Conservation (phyloP, 2,888 invertebrate species). For the Heteromurus nitidus region DNA sequence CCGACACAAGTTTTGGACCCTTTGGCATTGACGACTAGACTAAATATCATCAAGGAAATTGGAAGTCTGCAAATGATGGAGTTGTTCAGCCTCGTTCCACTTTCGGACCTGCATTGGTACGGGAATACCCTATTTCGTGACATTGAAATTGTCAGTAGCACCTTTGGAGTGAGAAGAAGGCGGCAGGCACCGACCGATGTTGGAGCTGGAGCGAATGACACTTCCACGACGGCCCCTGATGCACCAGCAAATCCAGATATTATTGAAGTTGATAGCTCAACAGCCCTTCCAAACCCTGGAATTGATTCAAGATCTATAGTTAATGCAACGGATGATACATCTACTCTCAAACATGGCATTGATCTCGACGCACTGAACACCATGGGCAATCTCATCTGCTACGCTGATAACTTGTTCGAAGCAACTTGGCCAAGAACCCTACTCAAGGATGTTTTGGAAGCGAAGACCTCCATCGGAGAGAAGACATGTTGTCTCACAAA, state of each 20-base stretch:
- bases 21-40: constrained; percentile 39
- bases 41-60: constrained; percentile 69
- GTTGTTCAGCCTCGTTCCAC: constrained; percentile 61
- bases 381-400: constrained; percentile 70
- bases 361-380: constrained; percentile 56
- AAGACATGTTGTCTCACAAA: constrained; percentile 70
- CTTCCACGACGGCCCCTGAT: background rate
- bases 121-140: constrained; percentile 64
- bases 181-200: background rate
- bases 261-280: background rate
- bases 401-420: constrained; percentile 62
- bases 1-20: constrained; percentile 62
- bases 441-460: constrained; percentile 67
- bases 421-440: constrained; percentile 55
- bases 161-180: background rate
- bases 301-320: constrained; percentile 3
- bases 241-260: background rate
- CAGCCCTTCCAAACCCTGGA: background rate
- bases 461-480: constrained; percentile 65
- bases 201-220: background rate
- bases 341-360: constrained; percentile 9
- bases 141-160: constrained; percentile 19
- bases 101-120: constrained; percentile 66
- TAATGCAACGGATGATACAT: background rate
- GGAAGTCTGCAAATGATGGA: constrained; percentile 66